Conservation (phyloP, 2,113 vertebrate genomes). For the Athene cunicularia region DNA sequence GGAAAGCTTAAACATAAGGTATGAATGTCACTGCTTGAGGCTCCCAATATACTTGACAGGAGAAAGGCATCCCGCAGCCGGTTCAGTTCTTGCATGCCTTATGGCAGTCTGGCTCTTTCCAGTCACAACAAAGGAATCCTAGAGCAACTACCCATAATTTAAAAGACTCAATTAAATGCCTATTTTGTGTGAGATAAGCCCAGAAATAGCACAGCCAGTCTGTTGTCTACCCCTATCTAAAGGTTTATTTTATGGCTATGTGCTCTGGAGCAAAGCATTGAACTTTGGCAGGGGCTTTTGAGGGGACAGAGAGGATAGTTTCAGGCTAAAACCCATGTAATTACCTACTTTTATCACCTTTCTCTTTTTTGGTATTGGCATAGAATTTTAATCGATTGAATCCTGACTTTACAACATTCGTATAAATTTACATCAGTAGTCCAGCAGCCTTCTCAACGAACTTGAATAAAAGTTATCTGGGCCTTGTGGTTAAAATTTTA, state of each 20-base stretch:
- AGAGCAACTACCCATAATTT: not conserved
- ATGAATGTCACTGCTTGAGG: not conserved
- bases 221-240: not conserved
- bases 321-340: not conserved
- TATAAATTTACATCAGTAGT: not conserved
- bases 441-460: not conserved
- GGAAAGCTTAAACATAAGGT: conserved; percentile 17
- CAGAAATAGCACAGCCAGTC: not conserved
- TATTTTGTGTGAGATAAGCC: not conserved
- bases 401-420: not conserved
- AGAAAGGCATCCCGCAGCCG: not conserved
- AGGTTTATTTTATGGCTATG: not conserved
- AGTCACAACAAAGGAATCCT: not conserved
- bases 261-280: not conserved
- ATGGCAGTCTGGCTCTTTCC: not conserved
- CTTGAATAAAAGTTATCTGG: not conserved
- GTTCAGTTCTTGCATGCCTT: not conserved
- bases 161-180: not conserved
- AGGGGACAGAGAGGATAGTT: not conserved
- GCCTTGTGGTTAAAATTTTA: not conserved
- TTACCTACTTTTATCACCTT: not conserved
- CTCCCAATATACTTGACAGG: not conserved
- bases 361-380: not conserved
- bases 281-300: not conserved
- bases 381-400: not conserved